phyloP scores from a whole-genome alignment of 2,797 vertebrate species.

The Bovichtus variegatus region DNA sequence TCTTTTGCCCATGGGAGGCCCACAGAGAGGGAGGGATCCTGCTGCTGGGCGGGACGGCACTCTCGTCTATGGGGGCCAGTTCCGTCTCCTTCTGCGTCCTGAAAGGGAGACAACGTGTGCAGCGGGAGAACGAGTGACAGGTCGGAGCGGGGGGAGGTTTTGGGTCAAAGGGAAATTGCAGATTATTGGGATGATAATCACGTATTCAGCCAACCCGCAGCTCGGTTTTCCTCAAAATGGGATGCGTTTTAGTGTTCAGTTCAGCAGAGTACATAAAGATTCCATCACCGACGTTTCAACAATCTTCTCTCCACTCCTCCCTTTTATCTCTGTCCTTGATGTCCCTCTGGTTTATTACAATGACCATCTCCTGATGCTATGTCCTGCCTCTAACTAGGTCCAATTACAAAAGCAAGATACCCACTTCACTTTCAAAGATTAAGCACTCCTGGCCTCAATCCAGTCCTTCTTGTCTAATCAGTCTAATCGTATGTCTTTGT shows the following conservation, averaged over 20 bases:
- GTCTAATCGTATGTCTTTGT: constrained; percentile 3
- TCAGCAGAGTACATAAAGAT: background rate
- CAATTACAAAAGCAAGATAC: background rate
- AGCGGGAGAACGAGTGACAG: constrained; percentile 23
- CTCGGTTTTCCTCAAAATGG: background rate
- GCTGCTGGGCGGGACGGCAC: constrained; percentile 77
- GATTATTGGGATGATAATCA: constrained; percentile 15
- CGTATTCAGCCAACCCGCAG: background rate
- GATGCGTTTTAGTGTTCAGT: background rate
- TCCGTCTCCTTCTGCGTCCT: constrained; percentile 73
- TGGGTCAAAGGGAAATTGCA: constrained; percentile 9
- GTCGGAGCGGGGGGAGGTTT: background rate
- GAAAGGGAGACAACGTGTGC: constrained; percentile 37
- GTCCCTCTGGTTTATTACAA: background rate
- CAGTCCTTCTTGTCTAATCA: background rate
- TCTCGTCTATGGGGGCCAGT: constrained; percentile 73
- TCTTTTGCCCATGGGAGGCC: constrained; percentile 91
- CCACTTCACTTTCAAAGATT: constrained; percentile 3
- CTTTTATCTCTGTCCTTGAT: background rate
- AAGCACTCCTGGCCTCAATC: background rate
- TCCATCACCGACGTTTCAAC: background rate
- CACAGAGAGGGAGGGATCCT: constrained; percentile 85
- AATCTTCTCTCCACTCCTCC: background rate
- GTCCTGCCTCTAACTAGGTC: background rate
- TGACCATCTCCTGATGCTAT: background rate